Evolutionary conservation across 2,888 invertebrate genomes (phyloP).

Genomic region (Ennomos fuscantarius): DNA sequence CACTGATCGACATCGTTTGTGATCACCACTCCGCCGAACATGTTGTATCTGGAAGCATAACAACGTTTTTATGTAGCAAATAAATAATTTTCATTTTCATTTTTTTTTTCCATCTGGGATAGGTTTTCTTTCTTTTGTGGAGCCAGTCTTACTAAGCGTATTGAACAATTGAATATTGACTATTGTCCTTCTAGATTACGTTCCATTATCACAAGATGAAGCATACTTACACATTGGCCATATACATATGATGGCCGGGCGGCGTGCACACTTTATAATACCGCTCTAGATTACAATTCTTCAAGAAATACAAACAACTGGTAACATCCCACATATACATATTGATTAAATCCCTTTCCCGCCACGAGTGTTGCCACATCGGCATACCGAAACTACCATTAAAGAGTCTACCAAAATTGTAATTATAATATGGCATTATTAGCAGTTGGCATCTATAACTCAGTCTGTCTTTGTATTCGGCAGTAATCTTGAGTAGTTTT

Average conservation of each 20-base stretch:
- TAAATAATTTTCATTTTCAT: too few species aligned
- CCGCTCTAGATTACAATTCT: conserved; percentile 85
- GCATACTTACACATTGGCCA: conserved; percentile 85
- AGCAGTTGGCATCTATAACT: conserved; percentile 85
- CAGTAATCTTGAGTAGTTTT: conserved; percentile 85
- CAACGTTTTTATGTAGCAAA: not conserved
- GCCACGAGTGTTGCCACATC: conserved; percentile 50
- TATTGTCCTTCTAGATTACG: too few species aligned
- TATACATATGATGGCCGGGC: conserved; percentile 86
- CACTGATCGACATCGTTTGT: conserved; percentile 80
- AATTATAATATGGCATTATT: conserved; percentile 77
- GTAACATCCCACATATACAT: conserved; percentile 87
- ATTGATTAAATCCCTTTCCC: conserved; percentile 67
- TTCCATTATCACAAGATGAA: too few species aligned
- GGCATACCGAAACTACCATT: not conserved
- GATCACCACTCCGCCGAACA: conserved; percentile 85
- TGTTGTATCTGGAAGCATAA: conserved; percentile 77
- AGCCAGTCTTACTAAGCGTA: too few species aligned
- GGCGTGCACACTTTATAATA: conserved; percentile 87
- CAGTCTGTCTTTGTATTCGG: conserved; percentile 87
- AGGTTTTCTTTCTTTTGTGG: too few species aligned
- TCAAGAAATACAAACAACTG: conserved; percentile 86
- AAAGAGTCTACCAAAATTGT: conserved; percentile 10
- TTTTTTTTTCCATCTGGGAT: too few species aligned
- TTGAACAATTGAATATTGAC: too few species aligned